Conservation (phyloP, 2,113 vertebrate species). For the Indri indri region DNA sequence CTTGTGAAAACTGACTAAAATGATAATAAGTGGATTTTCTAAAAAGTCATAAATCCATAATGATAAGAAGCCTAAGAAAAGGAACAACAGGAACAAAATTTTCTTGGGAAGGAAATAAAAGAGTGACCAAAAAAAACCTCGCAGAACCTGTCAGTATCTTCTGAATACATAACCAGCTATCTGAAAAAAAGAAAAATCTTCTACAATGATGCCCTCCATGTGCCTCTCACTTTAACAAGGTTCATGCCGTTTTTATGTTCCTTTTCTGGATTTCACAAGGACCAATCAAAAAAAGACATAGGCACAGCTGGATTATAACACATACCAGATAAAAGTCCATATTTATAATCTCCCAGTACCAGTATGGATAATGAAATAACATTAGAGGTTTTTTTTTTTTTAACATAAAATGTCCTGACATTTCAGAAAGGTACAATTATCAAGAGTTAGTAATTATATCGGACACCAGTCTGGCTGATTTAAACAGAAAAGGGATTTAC, state of each 20-base stretch:
- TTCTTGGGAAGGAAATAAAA: background rate
- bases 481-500: background rate
- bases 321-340: background rate
- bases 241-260: background rate
- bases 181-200: background rate
- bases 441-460: background rate
- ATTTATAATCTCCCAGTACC: background rate
- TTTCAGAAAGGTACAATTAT: background rate
- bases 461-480: background rate
- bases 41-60: background rate
- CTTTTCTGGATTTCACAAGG: background rate
- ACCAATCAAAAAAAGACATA: background rate
- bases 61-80: background rate
- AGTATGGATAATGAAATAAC: background rate
- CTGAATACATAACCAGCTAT: background rate
- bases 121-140: background rate
- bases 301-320: background rate
- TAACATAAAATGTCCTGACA: background rate
- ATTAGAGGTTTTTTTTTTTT: background rate
- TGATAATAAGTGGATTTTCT: background rate
- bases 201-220: background rate
- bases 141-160: background rate
- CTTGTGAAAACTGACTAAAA: background rate
- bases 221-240: background rate
- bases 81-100: background rate